These are phyloP conservation scores for Tokudaia muenninki DNA, from an alignment of 2,797 vertebrate genomes.

Conservation along the genomic window DNA sequence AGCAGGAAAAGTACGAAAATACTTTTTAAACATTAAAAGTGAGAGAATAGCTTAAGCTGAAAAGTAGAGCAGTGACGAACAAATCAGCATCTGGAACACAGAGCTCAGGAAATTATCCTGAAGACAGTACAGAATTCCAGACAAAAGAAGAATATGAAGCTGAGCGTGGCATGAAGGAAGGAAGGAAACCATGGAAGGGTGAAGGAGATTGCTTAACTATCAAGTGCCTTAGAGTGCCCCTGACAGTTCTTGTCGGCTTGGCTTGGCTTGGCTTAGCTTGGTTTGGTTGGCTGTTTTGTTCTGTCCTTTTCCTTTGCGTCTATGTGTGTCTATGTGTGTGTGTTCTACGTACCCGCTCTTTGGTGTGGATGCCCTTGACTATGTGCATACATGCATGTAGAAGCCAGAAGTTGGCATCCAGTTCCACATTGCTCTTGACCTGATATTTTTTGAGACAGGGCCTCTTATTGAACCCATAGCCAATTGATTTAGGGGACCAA, in stretches of 20 bases:
- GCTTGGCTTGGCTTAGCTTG: not conserved
- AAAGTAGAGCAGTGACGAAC: not conserved
- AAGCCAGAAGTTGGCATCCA: not conserved
- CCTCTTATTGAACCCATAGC: not conserved
- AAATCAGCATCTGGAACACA: conserved; percentile 21
- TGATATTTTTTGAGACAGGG: not conserved
- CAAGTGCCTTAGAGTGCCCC: not conserved
- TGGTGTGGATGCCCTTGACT: not conserved
- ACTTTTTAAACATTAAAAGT: conserved; percentile 35
- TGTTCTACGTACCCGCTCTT: not conserved
- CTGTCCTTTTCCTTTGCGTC: not conserved
- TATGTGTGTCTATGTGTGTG: not conserved
- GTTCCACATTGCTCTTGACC: not conserved
- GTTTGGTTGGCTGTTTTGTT: not conserved
- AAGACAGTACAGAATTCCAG: not conserved
- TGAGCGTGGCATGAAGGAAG: not conserved
- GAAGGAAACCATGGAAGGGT: not conserved
- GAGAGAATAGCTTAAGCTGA: not conserved
- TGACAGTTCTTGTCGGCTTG: not conserved
- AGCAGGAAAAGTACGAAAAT: conserved; percentile 21
- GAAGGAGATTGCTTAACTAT: conserved; percentile 14
- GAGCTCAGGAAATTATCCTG: conserved; percentile 10
- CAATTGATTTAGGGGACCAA: not conserved
- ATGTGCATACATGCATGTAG: not conserved
- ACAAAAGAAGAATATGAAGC: not conserved